Base-by-base conservation (phyloP, 2,888 invertebrate species). In the Hedya salicella region DNA sequence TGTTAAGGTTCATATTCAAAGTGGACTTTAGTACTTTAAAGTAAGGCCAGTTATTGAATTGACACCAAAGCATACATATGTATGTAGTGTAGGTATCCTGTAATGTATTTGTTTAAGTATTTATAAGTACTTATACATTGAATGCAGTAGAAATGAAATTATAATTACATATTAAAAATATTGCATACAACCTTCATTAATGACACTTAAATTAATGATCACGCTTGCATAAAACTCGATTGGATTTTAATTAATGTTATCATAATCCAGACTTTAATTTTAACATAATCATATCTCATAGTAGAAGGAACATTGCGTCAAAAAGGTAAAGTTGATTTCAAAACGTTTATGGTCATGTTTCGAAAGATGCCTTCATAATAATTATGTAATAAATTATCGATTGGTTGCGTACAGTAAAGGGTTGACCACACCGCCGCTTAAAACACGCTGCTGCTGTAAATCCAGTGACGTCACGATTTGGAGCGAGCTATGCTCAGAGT, bases 341-440 rank as follows among this genome's bases (percentile, higher is more conserved):
- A 42, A 21, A 40, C 5, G 1, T 21, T 17, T 32, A 39, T 9
- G 8, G 36, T 52, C 6, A 56, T 16, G 50, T 64, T 50, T 57
- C 32, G 32, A 14, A 57, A 64, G 50, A 50, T 19, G 39, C 16
- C 3, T n/a, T 48, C 36, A 39, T 46, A 50, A 53, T 62, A 32
- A 39, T 39, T 17, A 40, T 36, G 62, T 25, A 42, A 54, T 63
- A 49, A 40, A 44, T 50, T 49, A 44, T 44, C 39, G 46, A 62
- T 62, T 53, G 25, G n/a, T 57, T 32, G 48, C 49, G 42, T 42
- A 56, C 50, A 6, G 6, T 25, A 25, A 25, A 25, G 25, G 6
- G 25, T 25, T n/a, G n/a, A n/a, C n/a, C n/a, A n/a, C n/a, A n/a
- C n/a, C n/a, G n/a, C n/a, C n/a, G n/a, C n/a, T n/a, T n/a, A n/a